Evolutionary conservation across 1,140 invertebrate species (phyloP).

Genomic region (Orussus abietinus): DNA sequence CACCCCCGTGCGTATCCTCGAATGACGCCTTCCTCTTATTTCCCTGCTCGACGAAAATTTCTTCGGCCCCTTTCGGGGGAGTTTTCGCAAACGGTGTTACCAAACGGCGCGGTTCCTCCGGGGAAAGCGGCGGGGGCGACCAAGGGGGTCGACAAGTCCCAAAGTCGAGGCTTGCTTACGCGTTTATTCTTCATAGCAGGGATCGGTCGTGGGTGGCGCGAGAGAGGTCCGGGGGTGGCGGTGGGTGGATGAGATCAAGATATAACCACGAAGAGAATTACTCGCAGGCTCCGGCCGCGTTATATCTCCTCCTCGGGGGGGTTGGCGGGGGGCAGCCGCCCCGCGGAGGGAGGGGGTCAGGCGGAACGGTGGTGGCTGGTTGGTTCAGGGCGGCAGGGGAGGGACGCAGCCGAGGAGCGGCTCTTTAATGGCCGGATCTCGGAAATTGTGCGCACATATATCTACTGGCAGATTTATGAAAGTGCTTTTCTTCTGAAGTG

Average conservation of each 20-base stretch:
- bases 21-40: no score
- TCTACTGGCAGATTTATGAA: slow-evolving; percentile 82
- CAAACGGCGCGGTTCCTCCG: no score
- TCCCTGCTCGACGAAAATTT: no score
- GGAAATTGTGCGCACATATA: slow-evolving; percentile 84
- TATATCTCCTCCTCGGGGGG: slow-evolving; percentile 34
- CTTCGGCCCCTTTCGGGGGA: no score
- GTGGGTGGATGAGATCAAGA: slow-evolving; percentile 38
- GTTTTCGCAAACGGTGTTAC: no score
- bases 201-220: neutral
- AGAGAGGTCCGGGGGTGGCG: neutral
- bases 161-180: neutral
- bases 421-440: slow-evolving; percentile 79
- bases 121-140: neutral
- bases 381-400: slow-evolving; percentile 24
- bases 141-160: neutral
- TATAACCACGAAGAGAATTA: slow-evolving; percentile 48
- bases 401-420: slow-evolving; percentile 42
- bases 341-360: slow-evolving; percentile 15
- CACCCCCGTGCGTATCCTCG: no score
- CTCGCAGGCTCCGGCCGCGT: slow-evolving; percentile 37
- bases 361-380: slow-evolving; percentile 19
- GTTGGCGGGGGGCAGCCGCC: slow-evolving; percentile 22
- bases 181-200: slow-evolving; percentile 1
- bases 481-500: slow-evolving; percentile 64